These are phyloP conservation scores for Varanus komodoensis DNA, from an alignment of 2,113 vertebrate genomes.

Conservation along the genomic window DNA sequence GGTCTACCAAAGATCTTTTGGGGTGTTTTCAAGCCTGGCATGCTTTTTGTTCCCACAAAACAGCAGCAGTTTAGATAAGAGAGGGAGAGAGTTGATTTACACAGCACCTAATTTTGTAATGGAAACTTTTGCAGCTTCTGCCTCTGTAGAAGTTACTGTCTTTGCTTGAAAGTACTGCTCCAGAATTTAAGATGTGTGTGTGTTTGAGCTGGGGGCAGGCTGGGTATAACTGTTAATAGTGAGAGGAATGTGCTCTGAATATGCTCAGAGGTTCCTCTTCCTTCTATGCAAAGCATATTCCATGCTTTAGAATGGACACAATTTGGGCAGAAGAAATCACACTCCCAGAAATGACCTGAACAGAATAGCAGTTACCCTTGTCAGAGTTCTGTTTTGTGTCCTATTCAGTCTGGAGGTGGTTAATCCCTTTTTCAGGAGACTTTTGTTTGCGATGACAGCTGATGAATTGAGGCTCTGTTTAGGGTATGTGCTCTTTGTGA, in stretches of 20 bases:
- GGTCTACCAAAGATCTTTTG: not conserved
- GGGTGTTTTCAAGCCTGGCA: not conserved
- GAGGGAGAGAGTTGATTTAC: not conserved
- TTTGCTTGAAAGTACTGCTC: not conserved
- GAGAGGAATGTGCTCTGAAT: not conserved
- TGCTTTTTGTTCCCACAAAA: not conserved
- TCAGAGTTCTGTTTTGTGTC: not conserved
- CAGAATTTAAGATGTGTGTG: not conserved
- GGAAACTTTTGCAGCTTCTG: not conserved
- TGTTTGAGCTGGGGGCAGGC: not conserved
- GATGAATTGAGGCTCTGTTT: not conserved
- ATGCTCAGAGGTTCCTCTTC: not conserved
- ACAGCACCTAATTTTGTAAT: not conserved
- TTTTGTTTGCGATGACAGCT: conserved; percentile 27
- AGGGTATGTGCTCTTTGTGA: not conserved
- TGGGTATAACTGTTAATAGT: not conserved
- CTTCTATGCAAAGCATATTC: not conserved
- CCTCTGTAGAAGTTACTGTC: not conserved
- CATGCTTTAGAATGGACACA: not conserved
- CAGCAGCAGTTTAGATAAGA: not conserved
- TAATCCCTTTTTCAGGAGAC: not conserved
- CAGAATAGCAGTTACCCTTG: not conserved
- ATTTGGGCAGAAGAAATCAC: not conserved
- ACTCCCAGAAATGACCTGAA: not conserved
- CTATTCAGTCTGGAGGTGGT: not conserved